phyloP scores from a whole-genome alignment of 2,113 vertebrate genomes.

The Sisor rabdophorus region DNA sequence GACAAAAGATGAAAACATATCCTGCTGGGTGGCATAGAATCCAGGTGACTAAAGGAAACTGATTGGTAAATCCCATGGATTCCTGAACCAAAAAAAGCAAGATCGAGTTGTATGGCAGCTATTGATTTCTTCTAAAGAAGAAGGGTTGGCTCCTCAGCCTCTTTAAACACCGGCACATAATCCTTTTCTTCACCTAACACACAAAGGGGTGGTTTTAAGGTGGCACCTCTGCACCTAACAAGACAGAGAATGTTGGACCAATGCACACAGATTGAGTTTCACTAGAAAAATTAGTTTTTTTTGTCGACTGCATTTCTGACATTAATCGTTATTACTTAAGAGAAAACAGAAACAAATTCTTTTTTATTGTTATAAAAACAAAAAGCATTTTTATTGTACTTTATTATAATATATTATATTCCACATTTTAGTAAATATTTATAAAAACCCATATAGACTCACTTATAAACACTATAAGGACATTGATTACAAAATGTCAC shows the following conservation, averaged over 20 bases:
- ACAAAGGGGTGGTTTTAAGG: constrained; percentile 66
- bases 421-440: background rate
- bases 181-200: constrained; percentile 58
- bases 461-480: background rate
- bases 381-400: background rate
- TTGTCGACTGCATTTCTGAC: constrained; percentile 43
- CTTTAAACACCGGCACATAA: constrained; percentile 66
- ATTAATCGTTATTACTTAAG: background rate
- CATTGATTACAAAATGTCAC: too few species aligned
- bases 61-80: constrained; percentile 55
- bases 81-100: constrained; percentile 57
- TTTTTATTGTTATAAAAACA: background rate
- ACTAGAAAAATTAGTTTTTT: constrained; percentile 47
- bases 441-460: background rate
- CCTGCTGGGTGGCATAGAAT: constrained; percentile 66
- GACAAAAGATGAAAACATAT: constrained; percentile 71
- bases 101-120: constrained; percentile 58
- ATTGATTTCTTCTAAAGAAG: constrained; percentile 55
- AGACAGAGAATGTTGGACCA: constrained; percentile 53
- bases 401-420: too few species aligned
- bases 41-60: constrained; percentile 74
- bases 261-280: constrained; percentile 61
- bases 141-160: constrained; percentile 54
- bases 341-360: too few species aligned
- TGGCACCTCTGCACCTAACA: constrained; percentile 63